Conservation (phyloP, 2,888 invertebrate genomes). For the Watsonalla cultraria region DNA sequence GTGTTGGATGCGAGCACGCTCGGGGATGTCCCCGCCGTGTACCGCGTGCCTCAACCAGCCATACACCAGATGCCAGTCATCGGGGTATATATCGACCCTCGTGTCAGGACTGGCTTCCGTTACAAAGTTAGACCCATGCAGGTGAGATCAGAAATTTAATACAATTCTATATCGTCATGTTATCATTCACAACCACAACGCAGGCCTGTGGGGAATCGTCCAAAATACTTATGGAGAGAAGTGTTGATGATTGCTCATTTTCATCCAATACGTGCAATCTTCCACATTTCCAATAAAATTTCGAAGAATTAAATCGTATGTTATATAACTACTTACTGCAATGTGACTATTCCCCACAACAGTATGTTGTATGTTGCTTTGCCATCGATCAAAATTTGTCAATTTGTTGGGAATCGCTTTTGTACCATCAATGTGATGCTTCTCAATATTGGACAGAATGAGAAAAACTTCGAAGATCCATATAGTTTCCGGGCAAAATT, state of each 20-base stretch:
- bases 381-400: slow-evolving; percentile 47
- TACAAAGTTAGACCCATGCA: slow-evolving; percentile 84
- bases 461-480: slow-evolving; percentile 73
- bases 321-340: background rate
- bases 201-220: slow-evolving; percentile 51
- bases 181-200: slow-evolving; percentile 37
- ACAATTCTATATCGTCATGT: slow-evolving; percentile 26
- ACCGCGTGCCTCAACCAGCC: slow-evolving; percentile 79
- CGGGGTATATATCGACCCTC: slow-evolving; percentile 85
- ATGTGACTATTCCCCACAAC: slow-evolving; percentile 42
- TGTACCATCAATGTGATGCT: slow-evolving; percentile 56
- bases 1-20: slow-evolving; percentile 78
- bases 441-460: slow-evolving; percentile 28
- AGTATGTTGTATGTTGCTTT: slow-evolving; percentile 60
- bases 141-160: slow-evolving; percentile 63
- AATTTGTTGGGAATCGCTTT: slow-evolving; percentile 49
- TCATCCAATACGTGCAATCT: slow-evolving; percentile 44
- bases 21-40: slow-evolving; percentile 83
- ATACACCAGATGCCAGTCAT: slow-evolving; percentile 83
- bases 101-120: slow-evolving; percentile 85
- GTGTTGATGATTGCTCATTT: slow-evolving; percentile 62
- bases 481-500: slow-evolving; percentile 58
- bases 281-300: slow-evolving; percentile 54
- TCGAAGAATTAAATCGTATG: background rate
- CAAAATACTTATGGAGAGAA: slow-evolving; percentile 30